Evolutionary conservation across 1,140 invertebrate genomes (phyloP), one percentile per base, ranked within the genome.

Genomic region (Papilio xuthus): DNA sequence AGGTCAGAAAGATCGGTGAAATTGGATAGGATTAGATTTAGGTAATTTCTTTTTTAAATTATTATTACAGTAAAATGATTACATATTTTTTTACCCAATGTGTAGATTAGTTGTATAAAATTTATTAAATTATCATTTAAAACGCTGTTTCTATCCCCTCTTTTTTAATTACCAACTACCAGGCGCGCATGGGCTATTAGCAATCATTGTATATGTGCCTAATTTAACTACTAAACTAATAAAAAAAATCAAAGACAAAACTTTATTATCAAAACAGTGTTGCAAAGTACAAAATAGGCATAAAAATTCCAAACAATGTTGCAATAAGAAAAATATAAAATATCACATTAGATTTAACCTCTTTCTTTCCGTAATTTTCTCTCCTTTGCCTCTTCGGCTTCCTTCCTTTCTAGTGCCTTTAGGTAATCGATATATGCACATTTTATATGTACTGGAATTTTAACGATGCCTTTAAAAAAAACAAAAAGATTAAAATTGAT

Each of bases 381-480:
- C 72, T 93, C 89, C 44, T 83, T 84, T 9, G 78, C 83, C 8
- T 84, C 82, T 71, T 92, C 86, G 7, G 82, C 82, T 42, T 85
- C 77, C 74, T 89, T 89, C 81, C 84, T 89, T 76, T 89, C 85
- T 7, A 92, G 80, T 0, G 89, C 91, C 70, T 90, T 88, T 0
- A 90, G 77, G 50, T 92, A 93, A 73, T 92, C 90, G n/a, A 91
- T 76, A 71, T 93, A 93, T 0, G 89, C 88, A 76, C 92, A 93
- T 71, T 93, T 93, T 44, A 92, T 78, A 13, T 92, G 23, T 26
- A 90, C n/a, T 12, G 92, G 92, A 6, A 93, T 79, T 82, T 92
- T 92, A 2, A 92, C 91, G 4, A 93, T 85, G 79, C 91, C 92
- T 93, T 73, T 47, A 80, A 88, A 71, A n/a, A 80, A 69, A 63